A percentile compares a stretch with the other conserved stretches of the same genome.
phyloP scores from a whole-genome alignment of 2,113 vertebrate species.

The Scartelaos histophorus region DNA sequence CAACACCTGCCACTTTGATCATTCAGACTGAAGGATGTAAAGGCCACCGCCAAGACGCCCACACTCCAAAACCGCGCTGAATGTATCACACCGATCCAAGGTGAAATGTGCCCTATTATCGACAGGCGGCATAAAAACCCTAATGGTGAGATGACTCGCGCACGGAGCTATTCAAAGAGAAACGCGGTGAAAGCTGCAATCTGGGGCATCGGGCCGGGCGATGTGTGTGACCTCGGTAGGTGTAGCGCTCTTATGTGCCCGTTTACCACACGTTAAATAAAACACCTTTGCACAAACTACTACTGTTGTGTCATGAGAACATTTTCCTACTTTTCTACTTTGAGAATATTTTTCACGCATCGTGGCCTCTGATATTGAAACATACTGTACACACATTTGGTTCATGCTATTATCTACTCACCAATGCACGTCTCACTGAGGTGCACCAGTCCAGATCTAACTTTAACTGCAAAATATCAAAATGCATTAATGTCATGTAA shows the following conservation, averaged over 20 bases:
- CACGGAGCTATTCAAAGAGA: slow-evolving; percentile 12
- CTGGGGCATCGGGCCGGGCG: not conserved
- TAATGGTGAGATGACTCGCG: slow-evolving; percentile 16
- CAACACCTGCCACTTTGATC: slow-evolving; percentile 11
- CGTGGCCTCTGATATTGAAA: no score
- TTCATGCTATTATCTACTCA: not conserved
- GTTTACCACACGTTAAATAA: not conserved
- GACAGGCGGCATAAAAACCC: slow-evolving; percentile 13
- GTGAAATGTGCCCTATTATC: slow-evolving; percentile 18
- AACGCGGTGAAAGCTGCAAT: not conserved
- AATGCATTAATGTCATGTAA: no score
- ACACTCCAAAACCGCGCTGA: not conserved
- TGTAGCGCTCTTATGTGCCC: not conserved
- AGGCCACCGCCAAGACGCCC: not conserved
- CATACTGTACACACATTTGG: no score
- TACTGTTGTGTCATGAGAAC: not conserved
- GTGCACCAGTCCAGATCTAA: no score
- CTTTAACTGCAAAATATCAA: no score
- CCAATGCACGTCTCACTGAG: no score
- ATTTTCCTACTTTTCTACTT: not conserved
- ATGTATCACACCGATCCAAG: slow-evolving; percentile 11
- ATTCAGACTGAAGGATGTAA: not conserved
- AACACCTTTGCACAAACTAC: not conserved
- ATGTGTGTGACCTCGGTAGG: slow-evolving; percentile 15
- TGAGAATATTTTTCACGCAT: no score